Evolutionary conservation across 2,888 invertebrate genomes (phyloP), one percentile per base, ranked within the genome.

Genomic region (Orthosia gracilis): DNA sequence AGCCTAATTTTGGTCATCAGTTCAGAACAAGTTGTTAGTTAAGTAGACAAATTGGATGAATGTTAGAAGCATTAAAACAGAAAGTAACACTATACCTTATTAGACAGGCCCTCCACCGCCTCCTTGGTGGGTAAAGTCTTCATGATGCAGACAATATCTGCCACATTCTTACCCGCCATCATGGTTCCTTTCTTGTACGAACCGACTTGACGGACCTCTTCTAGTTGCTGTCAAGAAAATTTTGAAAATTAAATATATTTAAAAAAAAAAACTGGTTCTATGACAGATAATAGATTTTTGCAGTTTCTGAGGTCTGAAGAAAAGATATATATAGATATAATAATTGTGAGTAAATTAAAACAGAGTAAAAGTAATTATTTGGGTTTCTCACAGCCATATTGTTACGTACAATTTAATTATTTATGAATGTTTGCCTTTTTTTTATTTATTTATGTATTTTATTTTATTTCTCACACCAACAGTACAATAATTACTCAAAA

Each of bases 141-240:
- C 80, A 99, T 97, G 82, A 99, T 99, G 1, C 99, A 99, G 0
- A 99, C 99, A 79, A 99, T 98, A 90, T 99, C 99, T 0, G 99
- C 99, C 0, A 99, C 98, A 92, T 99, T 99, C 94, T 98, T 98
- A 2, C 99, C 99, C 0, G 98, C 98, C 92, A 99, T 97, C 98
- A 99, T 99, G 0, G 99, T 99, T 3, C 99, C 99, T 91, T 99
- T 99, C 94, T 99, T 99, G 94, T 99, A 99, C 0, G 99, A 99
- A 0, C 99, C 99, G 12, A 99, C 99, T 95, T 99, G 99, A 1
- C 99, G 97, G 0, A 99, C 99, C 94, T 99, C 99, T 91, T 96
- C 96, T 0, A 96, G 76, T 94, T 96, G 96, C 96, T 96, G 89
- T 54, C 0, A 15, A 70, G 26, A 15, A 13, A 21, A 55, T 3